These are phyloP conservation scores for Rotaria sp. DNA, from an alignment of 2,888 invertebrate species.

Conservation along the genomic window DNA sequence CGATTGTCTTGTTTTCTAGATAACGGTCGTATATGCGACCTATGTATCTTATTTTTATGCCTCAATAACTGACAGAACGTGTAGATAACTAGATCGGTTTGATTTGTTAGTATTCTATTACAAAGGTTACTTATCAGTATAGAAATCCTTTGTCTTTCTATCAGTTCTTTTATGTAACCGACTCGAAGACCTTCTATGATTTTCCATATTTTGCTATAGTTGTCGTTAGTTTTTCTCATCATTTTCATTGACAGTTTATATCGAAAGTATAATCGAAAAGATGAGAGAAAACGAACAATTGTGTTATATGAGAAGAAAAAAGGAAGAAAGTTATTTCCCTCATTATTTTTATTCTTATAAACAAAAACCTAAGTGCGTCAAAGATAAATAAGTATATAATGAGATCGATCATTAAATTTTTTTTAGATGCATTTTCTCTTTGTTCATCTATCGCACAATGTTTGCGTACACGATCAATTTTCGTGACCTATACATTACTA, in stretches of 20 bases:
- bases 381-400: neutral
- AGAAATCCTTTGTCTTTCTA: neutral
- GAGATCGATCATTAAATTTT: neutral
- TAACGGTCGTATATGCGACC: neutral
- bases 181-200: neutral
- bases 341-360: neutral
- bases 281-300: neutral
- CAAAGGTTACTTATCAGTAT: neutral
- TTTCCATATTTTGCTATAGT: neutral
- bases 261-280: neutral
- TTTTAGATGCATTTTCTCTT: neutral
- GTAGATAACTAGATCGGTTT: neutral
- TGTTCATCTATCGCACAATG: neutral
- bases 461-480: neutral
- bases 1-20: neutral
- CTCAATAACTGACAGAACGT: neutral
- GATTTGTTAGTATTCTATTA: neutral
- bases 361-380: neutral
- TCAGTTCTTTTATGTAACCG: neutral
- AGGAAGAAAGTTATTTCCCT: neutral
- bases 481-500: neutral
- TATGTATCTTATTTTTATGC: neutral
- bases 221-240: neutral
- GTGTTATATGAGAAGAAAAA: neutral
- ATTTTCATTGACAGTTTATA: neutral